A percentile compares a stretch with the other conserved stretches of the same genome.
phyloP scores from a whole-genome alignment of 1,140 invertebrate species.

The Trypoxylus dichotomus region DNA sequence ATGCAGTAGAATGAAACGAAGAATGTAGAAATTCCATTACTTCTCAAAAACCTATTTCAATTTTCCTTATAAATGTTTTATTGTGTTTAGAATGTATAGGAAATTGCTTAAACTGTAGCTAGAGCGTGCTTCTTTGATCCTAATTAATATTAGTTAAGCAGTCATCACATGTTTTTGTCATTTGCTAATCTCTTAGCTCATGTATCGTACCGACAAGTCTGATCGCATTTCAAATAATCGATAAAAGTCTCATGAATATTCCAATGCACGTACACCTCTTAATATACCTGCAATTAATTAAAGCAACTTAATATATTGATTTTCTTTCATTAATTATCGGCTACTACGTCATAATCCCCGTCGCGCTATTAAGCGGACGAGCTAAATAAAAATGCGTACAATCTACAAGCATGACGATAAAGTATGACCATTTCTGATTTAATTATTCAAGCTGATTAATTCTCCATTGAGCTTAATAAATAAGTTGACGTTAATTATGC shows the following conservation, averaged over 20 bases:
- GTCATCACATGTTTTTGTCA: background rate
- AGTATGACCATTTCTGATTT: slow-evolving; percentile 5
- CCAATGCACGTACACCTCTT: background rate
- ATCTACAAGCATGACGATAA: background rate
- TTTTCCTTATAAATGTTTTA: too few relatives aligned
- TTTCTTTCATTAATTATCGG: background rate
- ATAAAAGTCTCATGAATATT: slow-evolving; percentile 1
- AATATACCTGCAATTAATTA: slow-evolving; percentile 3
- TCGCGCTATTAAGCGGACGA: background rate
- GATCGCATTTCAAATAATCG: slow-evolving; percentile 5
- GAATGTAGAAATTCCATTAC: too few relatives aligned
- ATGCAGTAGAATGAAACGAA: too few relatives aligned
- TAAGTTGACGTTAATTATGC: slow-evolving; percentile 5
- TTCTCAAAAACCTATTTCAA: too few relatives aligned
- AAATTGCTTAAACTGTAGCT: too few relatives aligned
- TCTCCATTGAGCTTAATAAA: slow-evolving; percentile 10
- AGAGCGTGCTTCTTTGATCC: too few relatives aligned
- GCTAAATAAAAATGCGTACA: slow-evolving; percentile 7
- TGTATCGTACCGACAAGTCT: background rate
- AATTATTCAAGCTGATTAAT: slow-evolving; percentile 18
- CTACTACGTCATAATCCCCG: slow-evolving; percentile 1
- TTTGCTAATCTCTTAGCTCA: background rate
- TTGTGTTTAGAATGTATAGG: too few relatives aligned
- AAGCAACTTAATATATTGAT: background rate
- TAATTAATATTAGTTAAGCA: background rate